Evolutionary conservation across 2,797 vertebrate species (phyloP), one percentile per base, ranked within the genome.

Genomic region (Characodon lateralis): DNA sequence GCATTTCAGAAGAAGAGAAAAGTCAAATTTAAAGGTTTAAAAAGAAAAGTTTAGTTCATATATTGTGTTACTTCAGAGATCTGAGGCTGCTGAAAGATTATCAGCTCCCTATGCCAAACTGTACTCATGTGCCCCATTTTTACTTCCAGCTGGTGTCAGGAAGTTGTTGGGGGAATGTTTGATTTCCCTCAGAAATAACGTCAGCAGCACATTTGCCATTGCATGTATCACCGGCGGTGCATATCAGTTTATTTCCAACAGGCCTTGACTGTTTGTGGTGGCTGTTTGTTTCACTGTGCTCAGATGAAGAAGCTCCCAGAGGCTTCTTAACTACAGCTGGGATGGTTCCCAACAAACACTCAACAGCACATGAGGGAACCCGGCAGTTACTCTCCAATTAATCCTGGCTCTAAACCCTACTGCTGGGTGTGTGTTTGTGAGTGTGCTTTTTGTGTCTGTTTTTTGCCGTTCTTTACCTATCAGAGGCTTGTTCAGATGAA

Each of bases 261-360:
- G 76, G 69, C 46, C 71, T 51, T 74, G n/a, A 13, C 56, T 78
- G 74, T 87, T 87, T 61, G 79, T 53, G 55, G 82, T n/a, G 66
- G 56, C 78, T 74, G 81, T 74, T 79, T 56, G 84, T 89, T 87
- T 84, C 68, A 48, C 69, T 73, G 76, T 59, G 87, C 79, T 91
- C 78, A 85, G 87, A 89, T 91, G 84, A 85, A 89, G 80, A 78
- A 81, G 84, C 83, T 88, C 88, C 89, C 85, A 79, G 86, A 89
- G 92, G 90, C 90, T 89, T 43, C 90, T 87, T 90, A 87, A 91
- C 92, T 89, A 76, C 87, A 89, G 88, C 86, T 84, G 89, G 88
- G 90, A 91, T 74, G 79, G 77, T 79, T 93, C 90, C 89, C 87
- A 90, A 86, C 89, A 88, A 90, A 91, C 85, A 89, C 91, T 92